These are phyloP conservation scores for Tipula lateralis DNA, from an alignment of 2,888 invertebrate genomes.

Conservation along the genomic window DNA sequence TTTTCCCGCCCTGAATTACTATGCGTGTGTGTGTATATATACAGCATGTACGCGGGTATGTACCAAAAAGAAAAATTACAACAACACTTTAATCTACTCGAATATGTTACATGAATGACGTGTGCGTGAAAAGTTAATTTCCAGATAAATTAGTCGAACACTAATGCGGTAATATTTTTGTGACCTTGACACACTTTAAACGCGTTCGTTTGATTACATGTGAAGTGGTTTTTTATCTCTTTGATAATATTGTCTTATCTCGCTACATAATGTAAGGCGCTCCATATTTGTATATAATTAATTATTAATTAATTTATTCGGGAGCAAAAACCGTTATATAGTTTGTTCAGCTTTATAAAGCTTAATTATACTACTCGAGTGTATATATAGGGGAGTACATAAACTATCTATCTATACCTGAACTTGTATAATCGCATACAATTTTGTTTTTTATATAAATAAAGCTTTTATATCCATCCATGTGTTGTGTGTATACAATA, in stretches of 20 bases:
- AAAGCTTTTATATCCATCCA: not conserved
- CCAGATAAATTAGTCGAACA: no score
- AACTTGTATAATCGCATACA: not conserved
- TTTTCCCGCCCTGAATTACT: not conserved
- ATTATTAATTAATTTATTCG: not conserved
- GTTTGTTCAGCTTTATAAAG: not conserved
- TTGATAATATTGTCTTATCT: no score
- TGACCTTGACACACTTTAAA: not conserved
- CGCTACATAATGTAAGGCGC: not conserved
- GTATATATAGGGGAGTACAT: not conserved
- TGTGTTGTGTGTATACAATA: not conserved
- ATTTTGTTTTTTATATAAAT: not conserved
- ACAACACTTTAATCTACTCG: not conserved
- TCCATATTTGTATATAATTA: not conserved
- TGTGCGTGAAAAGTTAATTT: not conserved
- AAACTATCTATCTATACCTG: not conserved
- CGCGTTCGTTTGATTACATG: not conserved
- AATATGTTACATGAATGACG: not conserved
- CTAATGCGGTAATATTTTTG: not conserved
- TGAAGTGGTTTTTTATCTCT: not conserved
- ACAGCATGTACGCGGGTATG: not conserved
- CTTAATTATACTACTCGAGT: not conserved
- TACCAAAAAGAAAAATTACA: not conserved
- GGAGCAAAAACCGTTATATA: not conserved
- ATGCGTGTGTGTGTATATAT: not conserved